Conservation (phyloP, 2,888 invertebrate species). For the Geophilus truncorum region DNA sequence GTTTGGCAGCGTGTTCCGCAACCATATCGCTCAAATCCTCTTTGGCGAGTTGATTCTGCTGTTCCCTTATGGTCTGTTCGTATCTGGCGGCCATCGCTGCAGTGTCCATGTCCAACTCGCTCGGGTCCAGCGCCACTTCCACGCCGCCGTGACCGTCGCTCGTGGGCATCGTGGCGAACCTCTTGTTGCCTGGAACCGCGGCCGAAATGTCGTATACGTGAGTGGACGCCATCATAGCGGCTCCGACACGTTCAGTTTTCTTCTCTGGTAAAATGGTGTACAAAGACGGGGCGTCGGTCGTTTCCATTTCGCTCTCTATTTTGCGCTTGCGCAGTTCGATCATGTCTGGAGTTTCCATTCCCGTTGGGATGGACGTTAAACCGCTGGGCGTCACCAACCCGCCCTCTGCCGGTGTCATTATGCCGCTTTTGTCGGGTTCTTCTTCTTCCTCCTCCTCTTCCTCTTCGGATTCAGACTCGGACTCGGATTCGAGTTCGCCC, state of each 20-base stretch:
- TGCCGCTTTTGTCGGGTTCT: constrained; percentile 65
- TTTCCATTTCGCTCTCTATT: constrained; percentile 92
- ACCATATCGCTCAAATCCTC: constrained; percentile 98
- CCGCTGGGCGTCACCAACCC: constrained; percentile 87
- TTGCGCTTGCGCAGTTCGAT: constrained; percentile 97
- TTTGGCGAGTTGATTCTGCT: constrained; percentile 77
- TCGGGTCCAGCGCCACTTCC: constrained; percentile 93
- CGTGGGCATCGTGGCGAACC: background rate
- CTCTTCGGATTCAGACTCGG: constrained; percentile 63
- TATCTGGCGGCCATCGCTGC: constrained; percentile 92
- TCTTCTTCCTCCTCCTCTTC: constrained; percentile 56
- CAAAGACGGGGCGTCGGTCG: constrained; percentile 89
- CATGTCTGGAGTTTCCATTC: constrained; percentile 96
- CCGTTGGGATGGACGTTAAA: constrained; percentile 80
- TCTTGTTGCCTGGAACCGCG: background rate
- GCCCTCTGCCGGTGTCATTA: constrained; percentile 89
- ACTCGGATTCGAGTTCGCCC: constrained; percentile 95
- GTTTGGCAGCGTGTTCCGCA: constrained; percentile 94
- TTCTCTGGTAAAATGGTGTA: constrained; percentile 96
- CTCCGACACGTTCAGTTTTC: constrained; percentile 78
- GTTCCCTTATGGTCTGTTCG: constrained; percentile 91
- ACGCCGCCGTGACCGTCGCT: constrained; percentile 53
- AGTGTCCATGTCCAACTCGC: constrained; percentile 91
- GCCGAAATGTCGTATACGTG: constrained; percentile 93
- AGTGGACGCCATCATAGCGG: constrained; percentile 87